These are phyloP conservation scores for Nudaria mundana DNA, from an alignment of 2,888 invertebrate genomes.

Conservation along the genomic window DNA sequence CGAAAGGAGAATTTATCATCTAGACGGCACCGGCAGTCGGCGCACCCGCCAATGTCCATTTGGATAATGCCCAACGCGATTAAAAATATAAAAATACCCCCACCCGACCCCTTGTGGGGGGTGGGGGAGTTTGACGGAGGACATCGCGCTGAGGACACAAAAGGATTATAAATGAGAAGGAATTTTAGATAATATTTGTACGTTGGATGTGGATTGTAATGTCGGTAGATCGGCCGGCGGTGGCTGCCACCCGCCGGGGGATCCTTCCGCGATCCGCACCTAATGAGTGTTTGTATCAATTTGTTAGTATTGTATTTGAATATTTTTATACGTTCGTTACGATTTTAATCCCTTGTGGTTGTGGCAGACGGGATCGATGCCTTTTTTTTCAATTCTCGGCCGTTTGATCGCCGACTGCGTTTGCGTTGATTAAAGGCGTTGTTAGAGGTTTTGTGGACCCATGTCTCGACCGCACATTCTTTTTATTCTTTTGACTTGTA, in stretches of 20 bases:
- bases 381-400: conserved; percentile 64
- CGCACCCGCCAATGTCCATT: conserved; percentile 79
- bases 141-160: conserved; percentile 80
- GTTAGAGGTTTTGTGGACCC: conserved; percentile 44
- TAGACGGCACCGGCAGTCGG: conserved; percentile 74
- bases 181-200: conserved; percentile 82
- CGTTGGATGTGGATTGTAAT: conserved; percentile 80
- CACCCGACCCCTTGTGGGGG: conserved; percentile 48
- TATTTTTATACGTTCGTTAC: conserved; percentile 79
- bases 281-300: conserved; percentile 82
- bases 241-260: conserved; percentile 36
- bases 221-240: conserved; percentile 61
- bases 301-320: conserved; percentile 82
- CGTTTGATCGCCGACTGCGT: conserved; percentile 65
- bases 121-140: conserved; percentile 73
- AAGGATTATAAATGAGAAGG: conserved; percentile 83
- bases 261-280: conserved; percentile 71
- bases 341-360: conserved; percentile 77
- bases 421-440: conserved; percentile 69
- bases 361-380: conserved; percentile 64
- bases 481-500: conserved; percentile 33
- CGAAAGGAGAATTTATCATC: conserved; percentile 81
- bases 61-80: conserved; percentile 81
- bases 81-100: conserved; percentile 82
- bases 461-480: conserved; percentile 36